Evolutionary conservation across 53 echinoderm and acorn worm species (phyloP).

Genomic region (Temnopleurus reevesii): DNA sequence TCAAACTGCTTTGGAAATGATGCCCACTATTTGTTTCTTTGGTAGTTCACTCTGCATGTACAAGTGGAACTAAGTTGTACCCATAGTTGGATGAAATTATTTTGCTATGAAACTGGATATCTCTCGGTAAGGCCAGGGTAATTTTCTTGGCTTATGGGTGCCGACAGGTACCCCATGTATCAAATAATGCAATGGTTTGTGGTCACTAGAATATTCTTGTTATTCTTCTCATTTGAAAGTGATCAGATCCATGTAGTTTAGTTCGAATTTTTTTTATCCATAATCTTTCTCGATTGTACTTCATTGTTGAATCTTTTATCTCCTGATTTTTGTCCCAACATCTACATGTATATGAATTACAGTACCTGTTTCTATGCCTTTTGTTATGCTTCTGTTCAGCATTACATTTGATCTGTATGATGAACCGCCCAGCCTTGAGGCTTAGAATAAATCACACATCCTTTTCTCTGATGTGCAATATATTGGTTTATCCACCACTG

Average conservation of each 20-base stretch:
- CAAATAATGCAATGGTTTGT: too few species aligned
- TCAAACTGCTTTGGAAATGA: too few species aligned
- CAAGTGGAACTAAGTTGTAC: neutral
- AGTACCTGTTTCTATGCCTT: neutral
- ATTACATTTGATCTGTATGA: neutral
- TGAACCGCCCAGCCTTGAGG: neutral
- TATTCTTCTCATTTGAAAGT: too few species aligned
- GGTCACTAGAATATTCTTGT: too few species aligned
- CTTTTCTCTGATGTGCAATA: neutral
- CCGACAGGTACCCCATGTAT: constrained; percentile 44
- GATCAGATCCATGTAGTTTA: too few species aligned
- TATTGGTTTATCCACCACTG: neutral
- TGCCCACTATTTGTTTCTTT: too few species aligned
- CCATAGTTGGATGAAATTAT: constrained; percentile 1
- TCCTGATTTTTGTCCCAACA: too few species aligned
- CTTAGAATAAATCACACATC: constrained; percentile 13
- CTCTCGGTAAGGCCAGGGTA: constrained; percentile 26
- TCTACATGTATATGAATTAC: too few species aligned
- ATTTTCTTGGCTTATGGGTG: constrained; percentile 42
- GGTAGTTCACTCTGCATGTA: neutral
- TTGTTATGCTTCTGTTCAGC: neutral
- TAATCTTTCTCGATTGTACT: too few species aligned
- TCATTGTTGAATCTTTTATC: too few species aligned
- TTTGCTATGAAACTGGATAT: constrained; percentile 37
- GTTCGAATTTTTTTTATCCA: too few species aligned